Evolutionary conservation across 2,113 vertebrate species (phyloP).

Genomic region (Clupea harengus): DNA sequence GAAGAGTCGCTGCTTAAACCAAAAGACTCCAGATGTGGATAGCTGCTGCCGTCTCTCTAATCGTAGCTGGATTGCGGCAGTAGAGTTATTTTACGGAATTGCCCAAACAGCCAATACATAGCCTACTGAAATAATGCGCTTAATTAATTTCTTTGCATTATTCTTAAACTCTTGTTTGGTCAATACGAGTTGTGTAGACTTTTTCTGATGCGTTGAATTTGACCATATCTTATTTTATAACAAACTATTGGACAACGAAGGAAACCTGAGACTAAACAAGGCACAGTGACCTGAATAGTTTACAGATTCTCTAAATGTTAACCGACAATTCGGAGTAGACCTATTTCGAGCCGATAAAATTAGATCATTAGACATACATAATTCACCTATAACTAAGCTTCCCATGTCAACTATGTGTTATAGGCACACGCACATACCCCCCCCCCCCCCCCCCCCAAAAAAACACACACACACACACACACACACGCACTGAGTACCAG

Average conservation of each 20-base stretch:
- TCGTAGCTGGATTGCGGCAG: conserved; percentile 19
- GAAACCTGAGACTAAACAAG: not conserved
- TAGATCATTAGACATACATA: conserved; percentile 77
- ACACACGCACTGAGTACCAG: not conserved
- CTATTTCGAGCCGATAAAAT: conserved; percentile 64
- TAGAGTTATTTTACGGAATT: not conserved
- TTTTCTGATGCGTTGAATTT: not conserved
- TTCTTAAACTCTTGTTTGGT: not conserved
- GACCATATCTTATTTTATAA: not conserved
- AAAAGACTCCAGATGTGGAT: conserved; percentile 29
- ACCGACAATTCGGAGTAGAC: not conserved
- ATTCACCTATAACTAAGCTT: conserved; percentile 65
- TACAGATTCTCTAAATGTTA: not conserved
- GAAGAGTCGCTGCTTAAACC: not conserved
- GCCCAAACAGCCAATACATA: not conserved
- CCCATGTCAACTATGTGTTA: conserved; percentile 59
- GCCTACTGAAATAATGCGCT: not conserved
- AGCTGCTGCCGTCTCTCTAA: not conserved
- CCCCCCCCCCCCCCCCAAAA: conserved; percentile 22
- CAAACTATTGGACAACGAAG: not conserved
- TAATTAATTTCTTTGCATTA: not conserved
- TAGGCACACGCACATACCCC: conserved; percentile 38
- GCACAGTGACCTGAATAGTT: not conserved
- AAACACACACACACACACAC: conserved; percentile 37
- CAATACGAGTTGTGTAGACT: no score